Base-by-base conservation (phyloP, 2,113 vertebrate species). In the Epinephelus cyanopodus region DNA sequence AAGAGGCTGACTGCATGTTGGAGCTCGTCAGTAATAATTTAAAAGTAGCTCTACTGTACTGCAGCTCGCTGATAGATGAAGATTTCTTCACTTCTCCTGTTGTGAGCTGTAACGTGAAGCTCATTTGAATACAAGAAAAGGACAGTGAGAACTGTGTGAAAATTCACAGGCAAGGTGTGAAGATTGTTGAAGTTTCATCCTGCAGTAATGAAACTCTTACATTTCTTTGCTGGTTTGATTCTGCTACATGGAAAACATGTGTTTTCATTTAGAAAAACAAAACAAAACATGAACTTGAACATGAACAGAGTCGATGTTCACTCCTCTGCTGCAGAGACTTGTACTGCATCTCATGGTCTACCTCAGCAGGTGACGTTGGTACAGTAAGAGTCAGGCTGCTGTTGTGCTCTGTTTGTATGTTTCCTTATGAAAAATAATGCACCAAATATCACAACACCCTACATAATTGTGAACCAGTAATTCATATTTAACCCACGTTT, bases 91-190 rank as follows among this genome's bases (percentile, higher is more conserved):
- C 1, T 3, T 27, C 53, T 47, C 9, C 57, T 56, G 37, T 5
- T 47, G 57, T 47, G 45, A 50, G 48, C 14, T 54, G 57, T 14
- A 7, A 45, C 5, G 52, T 39, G 74, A 52, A 5, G 58, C 57
- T 82, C 54, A 74, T 87, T 83, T 85, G 19, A 80, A 89, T 63
- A 69, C 6, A 79, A 83, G 37, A 52, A 66, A 64, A 54, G 57
- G 10, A 85, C 77, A 67, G 53, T 21, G 21, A 48, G 23, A 47
- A 52, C 14, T 42, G 80, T 86, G 87, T 89, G 85, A 91, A 80
- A 57, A 63, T 84, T 91, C 90, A 74, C 87, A 88, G 71, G 15
- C 3, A 15, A 77, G 39, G 80, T 82, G 85, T 81, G 77, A 87
- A 82, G 42, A 71, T 11, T 60, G 61, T n/a, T 68, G 4, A 82